phyloP scores from a whole-genome alignment of 1,140 invertebrate species.

The Papilio polyxenes region DNA sequence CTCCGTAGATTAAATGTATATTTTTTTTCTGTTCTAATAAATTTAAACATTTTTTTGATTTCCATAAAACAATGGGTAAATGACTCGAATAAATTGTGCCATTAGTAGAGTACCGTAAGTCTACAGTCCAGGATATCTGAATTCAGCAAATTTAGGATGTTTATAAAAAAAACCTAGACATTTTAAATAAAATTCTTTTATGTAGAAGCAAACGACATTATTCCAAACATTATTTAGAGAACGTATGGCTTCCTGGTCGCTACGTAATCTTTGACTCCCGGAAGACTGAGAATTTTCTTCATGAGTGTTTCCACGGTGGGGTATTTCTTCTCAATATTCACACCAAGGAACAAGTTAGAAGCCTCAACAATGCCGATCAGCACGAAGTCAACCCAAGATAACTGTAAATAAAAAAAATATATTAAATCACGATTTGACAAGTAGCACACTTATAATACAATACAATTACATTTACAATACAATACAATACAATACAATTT shows the following conservation, averaged over 20 bases:
- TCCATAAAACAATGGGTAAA: no score
- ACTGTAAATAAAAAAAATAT: conserved; percentile 51
- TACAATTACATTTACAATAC: no score
- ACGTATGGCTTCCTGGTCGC: conserved; percentile 52
- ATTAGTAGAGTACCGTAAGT: no score
- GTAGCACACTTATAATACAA: no score
- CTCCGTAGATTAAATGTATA: neutral
- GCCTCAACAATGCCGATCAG: conserved; percentile 68
- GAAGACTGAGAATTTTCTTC: conserved; percentile 58
- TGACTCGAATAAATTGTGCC: no score
- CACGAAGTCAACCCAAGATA: conserved; percentile 74
- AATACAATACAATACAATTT: no score
- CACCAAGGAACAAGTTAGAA: conserved; percentile 56
- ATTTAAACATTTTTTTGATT: no score
- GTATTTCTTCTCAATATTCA: conserved; percentile 65
- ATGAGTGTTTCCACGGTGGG: conserved; percentile 58
- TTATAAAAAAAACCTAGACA: neutral
- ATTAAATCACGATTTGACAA: neutral
- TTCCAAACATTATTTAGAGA: conserved; percentile 39
- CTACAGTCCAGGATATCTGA: no score
- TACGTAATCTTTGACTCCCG: conserved; percentile 70
- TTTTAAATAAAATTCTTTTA: conserved; percentile 14
- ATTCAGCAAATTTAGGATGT: no score
- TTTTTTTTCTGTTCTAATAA: no score
- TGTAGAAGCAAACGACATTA: conserved; percentile 4